These are phyloP conservation scores for Corvus moneduloides DNA, from an alignment of 2,113 vertebrate genomes.

Conservation along the genomic window DNA sequence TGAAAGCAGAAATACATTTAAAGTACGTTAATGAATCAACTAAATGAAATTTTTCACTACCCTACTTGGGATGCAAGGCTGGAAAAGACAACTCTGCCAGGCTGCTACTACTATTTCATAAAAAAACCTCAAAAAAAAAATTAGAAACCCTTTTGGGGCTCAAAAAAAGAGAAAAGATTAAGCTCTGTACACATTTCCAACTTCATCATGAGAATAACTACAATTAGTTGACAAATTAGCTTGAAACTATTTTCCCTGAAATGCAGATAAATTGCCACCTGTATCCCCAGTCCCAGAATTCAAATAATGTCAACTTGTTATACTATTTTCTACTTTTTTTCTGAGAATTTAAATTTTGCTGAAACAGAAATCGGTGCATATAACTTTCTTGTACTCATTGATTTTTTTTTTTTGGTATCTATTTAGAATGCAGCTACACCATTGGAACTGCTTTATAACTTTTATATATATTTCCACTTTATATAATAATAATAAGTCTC, in stretches of 20 bases:
- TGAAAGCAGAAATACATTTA: neutral
- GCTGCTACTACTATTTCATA: neutral
- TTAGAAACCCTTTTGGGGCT: neutral
- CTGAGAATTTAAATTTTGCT: neutral
- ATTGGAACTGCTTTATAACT: neutral
- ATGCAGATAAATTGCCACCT: neutral
- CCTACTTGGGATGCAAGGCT: neutral
- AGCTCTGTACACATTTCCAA: neutral
- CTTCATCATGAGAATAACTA: neutral
- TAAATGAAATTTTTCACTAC: neutral
- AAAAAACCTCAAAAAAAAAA: neutral
- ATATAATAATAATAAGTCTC: neutral
- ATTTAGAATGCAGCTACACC: neutral
- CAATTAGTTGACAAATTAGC: neutral
- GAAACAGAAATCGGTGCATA: neutral
- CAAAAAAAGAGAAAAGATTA: neutral
- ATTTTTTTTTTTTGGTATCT: neutral
- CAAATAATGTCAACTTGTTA: neutral
- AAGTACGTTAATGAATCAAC: neutral
- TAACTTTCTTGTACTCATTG: neutral
- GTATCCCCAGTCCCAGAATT: neutral
- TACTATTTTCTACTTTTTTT: neutral
- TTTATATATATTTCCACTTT: neutral
- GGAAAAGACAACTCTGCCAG: neutral
- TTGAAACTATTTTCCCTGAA: neutral